Evolutionary conservation across 2,888 invertebrate species (phyloP).

Genomic region (Lordiphosa fenestrarum): DNA sequence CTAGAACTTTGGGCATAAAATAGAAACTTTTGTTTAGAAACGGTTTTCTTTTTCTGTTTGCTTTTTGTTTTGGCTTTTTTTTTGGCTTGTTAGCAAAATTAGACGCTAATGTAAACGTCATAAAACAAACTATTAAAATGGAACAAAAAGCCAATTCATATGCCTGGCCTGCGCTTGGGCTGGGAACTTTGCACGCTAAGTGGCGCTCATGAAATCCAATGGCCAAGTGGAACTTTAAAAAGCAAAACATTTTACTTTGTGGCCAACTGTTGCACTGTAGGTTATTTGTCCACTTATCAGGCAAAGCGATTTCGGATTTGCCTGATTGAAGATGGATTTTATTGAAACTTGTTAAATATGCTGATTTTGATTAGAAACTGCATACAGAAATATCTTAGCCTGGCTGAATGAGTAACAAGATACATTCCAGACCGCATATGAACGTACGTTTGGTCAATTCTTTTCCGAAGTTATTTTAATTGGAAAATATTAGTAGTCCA

Average conservation of each 20-base stretch:
- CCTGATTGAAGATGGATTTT: too few species aligned
- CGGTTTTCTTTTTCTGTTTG: slow-evolving; percentile 15
- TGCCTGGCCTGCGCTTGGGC: slow-evolving; percentile 24
- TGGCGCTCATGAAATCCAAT: slow-evolving; percentile 74
- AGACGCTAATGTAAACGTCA: slow-evolving; percentile 76
- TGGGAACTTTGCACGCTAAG: slow-evolving; percentile 65
- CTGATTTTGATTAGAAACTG: too few species aligned
- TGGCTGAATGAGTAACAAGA: too few species aligned
- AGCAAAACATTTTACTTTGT: slow-evolving; percentile 70
- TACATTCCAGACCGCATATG: too few species aligned
- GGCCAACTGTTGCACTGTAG: background rate
- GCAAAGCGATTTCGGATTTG: too few species aligned
- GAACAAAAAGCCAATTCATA: slow-evolving; percentile 71
- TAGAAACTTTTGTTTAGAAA: slow-evolving; percentile 67
- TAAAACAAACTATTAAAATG: slow-evolving; percentile 74
- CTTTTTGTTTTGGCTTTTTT: slow-evolving; percentile 4
- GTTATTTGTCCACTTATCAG: too few species aligned
- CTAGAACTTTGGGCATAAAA: slow-evolving; percentile 71
- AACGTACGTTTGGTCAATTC: too few species aligned
- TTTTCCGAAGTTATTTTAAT: too few species aligned
- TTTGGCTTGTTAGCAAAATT: slow-evolving; percentile 69
- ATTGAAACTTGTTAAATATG: too few species aligned
- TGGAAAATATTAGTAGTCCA: too few species aligned
- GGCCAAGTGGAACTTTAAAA: slow-evolving; percentile 59
- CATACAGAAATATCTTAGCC: too few species aligned